Evolutionary conservation across 92 coral and sea anemone genomes (phyloP).

Genomic region (Paragorgia papillata): DNA sequence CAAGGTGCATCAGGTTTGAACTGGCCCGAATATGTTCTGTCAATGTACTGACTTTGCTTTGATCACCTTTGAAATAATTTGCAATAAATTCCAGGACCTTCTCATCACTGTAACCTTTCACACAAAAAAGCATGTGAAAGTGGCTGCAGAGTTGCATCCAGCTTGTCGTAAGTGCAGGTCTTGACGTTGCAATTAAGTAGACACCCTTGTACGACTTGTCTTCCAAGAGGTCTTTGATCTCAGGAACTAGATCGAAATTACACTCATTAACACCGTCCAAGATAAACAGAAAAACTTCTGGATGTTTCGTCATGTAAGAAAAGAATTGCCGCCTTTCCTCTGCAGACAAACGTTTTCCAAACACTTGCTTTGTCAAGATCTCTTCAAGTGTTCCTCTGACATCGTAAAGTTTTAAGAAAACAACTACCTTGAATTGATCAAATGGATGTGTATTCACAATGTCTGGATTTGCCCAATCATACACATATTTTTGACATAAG

Average conservation of each 20-base stretch:
- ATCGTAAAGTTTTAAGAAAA: not conserved
- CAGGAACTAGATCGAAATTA: not conserved
- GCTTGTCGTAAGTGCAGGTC: not conserved
- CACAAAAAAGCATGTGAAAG: conserved; percentile 13
- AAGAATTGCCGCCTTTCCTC: conserved; percentile 5
- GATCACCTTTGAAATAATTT: not conserved
- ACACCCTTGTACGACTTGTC: not conserved
- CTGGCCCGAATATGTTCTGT: not conserved
- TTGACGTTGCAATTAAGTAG: conserved; percentile 15
- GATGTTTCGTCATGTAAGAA: conserved; percentile 14
- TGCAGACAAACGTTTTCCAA: not conserved
- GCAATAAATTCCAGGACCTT: conserved; percentile 3
- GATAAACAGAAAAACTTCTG: conserved; percentile 6
- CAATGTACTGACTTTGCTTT: not conserved
- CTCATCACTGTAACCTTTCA: conserved; percentile 5
- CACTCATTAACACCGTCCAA: conserved; percentile 34
- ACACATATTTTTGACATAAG: conserved; percentile 26
- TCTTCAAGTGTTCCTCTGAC: conserved; percentile 27
- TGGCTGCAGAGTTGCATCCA: not conserved
- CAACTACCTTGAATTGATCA: conserved; percentile 25
- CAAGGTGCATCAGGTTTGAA: conserved; percentile 12
- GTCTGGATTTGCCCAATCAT: conserved; percentile 23
- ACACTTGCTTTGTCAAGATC: conserved; percentile 7
- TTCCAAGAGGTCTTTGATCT: not conserved
- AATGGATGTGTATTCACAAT: not conserved